Evolutionary conservation across 2,113 vertebrate genomes (phyloP).

Genomic region (Noturus placidus): DNA sequence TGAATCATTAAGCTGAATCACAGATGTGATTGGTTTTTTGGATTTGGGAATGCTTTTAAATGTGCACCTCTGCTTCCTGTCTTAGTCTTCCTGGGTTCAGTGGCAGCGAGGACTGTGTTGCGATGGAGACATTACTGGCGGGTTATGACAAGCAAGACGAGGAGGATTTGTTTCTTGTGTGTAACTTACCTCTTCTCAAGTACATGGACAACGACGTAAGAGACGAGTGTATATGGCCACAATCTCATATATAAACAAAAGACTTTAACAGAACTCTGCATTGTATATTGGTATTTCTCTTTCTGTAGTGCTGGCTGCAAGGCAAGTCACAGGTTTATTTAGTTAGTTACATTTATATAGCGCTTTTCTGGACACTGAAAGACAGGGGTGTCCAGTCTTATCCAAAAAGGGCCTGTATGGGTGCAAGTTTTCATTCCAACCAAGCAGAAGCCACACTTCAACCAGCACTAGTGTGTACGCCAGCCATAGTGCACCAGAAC

Average conservation of each 20-base stretch:
- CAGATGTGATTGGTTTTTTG: not conserved
- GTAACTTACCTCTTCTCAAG: slow-evolving; percentile 93
- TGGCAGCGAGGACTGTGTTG: slow-evolving; percentile 87
- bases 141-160: slow-evolving; percentile 97
- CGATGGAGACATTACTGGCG: slow-evolving; percentile 89
- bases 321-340: not conserved
- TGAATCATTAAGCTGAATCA: not conserved
- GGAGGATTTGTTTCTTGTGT: slow-evolving; percentile 87
- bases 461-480: too few relatives aligned
- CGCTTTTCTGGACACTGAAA: too few relatives aligned
- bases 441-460: too few relatives aligned
- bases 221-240: slow-evolving; percentile 26
- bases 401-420: too few relatives aligned
- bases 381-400: too few relatives aligned
- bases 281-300: not conserved
- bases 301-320: not conserved
- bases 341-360: too few relatives aligned
- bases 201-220: slow-evolving; percentile 99
- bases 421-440: too few relatives aligned
- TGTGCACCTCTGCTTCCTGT: not conserved
- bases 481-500: too few relatives aligned
- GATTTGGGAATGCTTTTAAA: not conserved
- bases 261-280: not conserved
- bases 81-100: slow-evolving; percentile 93
- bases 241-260: not conserved